These are phyloP conservation scores for Hoplodrina ambigua DNA, from an alignment of 2,888 invertebrate genomes.

Conservation along the genomic window DNA sequence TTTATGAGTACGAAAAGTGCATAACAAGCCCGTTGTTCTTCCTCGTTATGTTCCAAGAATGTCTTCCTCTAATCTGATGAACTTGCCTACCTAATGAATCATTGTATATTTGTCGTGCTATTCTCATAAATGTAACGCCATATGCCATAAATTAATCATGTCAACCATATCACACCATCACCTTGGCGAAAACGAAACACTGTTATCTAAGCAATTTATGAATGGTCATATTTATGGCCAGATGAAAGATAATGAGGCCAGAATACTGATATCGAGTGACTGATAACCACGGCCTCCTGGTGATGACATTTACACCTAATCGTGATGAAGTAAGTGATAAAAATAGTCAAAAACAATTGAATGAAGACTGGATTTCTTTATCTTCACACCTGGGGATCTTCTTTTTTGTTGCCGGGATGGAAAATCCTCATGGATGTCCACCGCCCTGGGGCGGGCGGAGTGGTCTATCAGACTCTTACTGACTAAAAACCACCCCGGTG, in stretches of 20 bases:
- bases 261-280: slow-evolving; percentile 15
- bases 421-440: no score
- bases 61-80: neutral
- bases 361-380: neutral
- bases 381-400: no score
- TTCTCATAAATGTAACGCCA: neutral
- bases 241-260: slow-evolving; percentile 7
- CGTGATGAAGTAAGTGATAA: neutral
- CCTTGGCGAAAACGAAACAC: slow-evolving; percentile 33
- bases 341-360: slow-evolving; percentile 1
- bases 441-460: no score
- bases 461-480: no score
- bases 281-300: slow-evolving; percentile 15
- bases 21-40: neutral
- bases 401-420: no score
- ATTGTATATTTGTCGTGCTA: neutral
- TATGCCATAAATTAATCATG: slow-evolving; percentile 28
- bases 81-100: neutral
- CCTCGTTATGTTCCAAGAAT: neutral
- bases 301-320: slow-evolving; percentile 9
- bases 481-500: no score
- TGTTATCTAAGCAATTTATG: slow-evolving; percentile 35
- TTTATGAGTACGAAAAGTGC: neutral
- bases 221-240: slow-evolving; percentile 40
- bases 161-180: neutral